Conservation (phyloP, 1,140 invertebrate genomes). For the Tetragnatha versicolor region DNA sequence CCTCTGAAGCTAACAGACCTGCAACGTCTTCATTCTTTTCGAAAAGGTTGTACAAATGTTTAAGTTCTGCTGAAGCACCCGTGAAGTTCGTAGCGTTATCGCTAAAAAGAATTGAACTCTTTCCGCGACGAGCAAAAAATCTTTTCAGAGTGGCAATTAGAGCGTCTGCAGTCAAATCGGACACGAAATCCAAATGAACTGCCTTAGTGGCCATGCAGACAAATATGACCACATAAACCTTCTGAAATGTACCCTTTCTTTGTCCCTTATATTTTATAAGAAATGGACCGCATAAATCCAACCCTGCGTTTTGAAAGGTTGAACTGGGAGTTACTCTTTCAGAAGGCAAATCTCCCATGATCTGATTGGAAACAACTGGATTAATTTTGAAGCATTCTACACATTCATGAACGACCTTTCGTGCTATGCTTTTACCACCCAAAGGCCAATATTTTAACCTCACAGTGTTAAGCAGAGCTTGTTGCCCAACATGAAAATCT, state of each 20-base stretch:
- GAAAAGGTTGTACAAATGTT: background rate
- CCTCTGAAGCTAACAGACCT: background rate
- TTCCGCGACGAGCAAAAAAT: slow-evolving; percentile 58
- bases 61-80: background rate
- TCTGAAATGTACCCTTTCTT: slow-evolving; percentile 14
- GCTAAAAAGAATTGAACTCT: slow-evolving; percentile 31
- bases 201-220: slow-evolving; percentile 64
- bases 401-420: slow-evolving; percentile 11
- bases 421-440: background rate
- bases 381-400: slow-evolving; percentile 19
- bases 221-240: slow-evolving; percentile 61
- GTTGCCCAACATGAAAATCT: background rate
- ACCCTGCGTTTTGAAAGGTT: background rate
- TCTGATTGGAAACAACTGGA: slow-evolving; percentile 9
- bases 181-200: slow-evolving; percentile 64
- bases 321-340: slow-evolving; percentile 1
- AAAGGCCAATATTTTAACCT: slow-evolving; percentile 6
- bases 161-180: slow-evolving; percentile 61
- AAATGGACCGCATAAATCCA: background rate
- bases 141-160: slow-evolving; percentile 63
- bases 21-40: background rate
- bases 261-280: background rate
- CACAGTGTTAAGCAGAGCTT: background rate
- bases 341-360: slow-evolving; percentile 1
- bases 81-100: background rate